Conservation (phyloP, 1,140 invertebrate species). For the Grapholita molesta region DNA sequence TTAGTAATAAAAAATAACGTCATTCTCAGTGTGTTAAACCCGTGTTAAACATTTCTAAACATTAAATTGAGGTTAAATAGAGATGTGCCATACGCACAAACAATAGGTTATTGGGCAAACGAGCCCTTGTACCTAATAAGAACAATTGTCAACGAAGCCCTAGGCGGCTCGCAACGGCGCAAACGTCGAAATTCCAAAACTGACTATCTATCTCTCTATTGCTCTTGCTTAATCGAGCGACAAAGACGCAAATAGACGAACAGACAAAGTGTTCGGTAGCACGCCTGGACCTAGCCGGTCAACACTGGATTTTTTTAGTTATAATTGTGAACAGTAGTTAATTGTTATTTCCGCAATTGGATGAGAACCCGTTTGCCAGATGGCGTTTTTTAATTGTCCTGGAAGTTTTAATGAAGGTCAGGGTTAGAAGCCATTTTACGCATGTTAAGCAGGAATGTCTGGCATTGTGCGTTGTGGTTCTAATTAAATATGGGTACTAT, state of each 20-base stretch:
- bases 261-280: no score
- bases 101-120: constrained; percentile 1
- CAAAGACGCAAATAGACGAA: no score
- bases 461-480: not conserved
- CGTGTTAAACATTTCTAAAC: not conserved
- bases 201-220: no score
- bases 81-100: not conserved
- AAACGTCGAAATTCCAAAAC: no score
- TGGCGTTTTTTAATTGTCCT: not conserved
- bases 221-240: no score
- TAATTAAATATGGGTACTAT: no score
- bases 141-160: not conserved
- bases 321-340: constrained; percentile 29
- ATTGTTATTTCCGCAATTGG: constrained; percentile 40
- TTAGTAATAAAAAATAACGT: no score
- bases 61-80: constrained; percentile 1
- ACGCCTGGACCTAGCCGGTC: constrained; percentile 17
- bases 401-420: constrained; percentile 8
- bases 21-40: not conserved
- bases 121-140: constrained; percentile 3
- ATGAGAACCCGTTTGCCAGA: constrained; percentile 21
- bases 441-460: not conserved
- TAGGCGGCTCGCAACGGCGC: not conserved
- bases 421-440: not conserved
- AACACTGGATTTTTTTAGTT: constrained; percentile 26